Base-by-base conservation (phyloP, 2,888 invertebrate genomes). In the Eugnorisma glareosa region DNA sequence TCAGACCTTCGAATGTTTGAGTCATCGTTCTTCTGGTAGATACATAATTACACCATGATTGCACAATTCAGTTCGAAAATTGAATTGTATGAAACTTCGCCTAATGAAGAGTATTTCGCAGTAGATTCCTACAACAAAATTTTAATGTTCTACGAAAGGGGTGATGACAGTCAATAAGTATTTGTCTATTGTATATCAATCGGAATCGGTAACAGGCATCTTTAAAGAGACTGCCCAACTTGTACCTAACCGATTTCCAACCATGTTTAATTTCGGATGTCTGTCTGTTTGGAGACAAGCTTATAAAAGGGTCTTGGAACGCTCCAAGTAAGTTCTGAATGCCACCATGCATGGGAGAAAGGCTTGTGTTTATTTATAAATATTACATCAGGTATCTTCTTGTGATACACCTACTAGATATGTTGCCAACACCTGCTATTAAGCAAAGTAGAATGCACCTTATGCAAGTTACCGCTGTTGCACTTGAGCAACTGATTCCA, bases 351-450 rank as follows among this genome's bases (percentile, higher is more conserved):
- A 37, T 35, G 7, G 6, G 28, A 45, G 10, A 76, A 61, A 31
- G 13, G 8, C 18, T n/a, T 75, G 24, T 57, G 3, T 57, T 35
- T 28, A 15, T 35, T 15, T 28, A 15, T 43, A 13, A 54, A 24
- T 35, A 45, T 48, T 10, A 45, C 6, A 21, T 31, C 4, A 31
- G 18, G 59, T 28, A 28, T 13, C 4, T 31, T 31, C 40, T 18
- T 18, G 7, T 73, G 37, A 28, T 64, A 31, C 35, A 45, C 28
- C 1, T 35, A 43, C 8, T 35, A 66, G 10, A 66, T 7, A 13
- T 59, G 10, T 78, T 69, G 15, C 64, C 45, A 54, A 70, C 66
- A 54, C 45, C 43, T 35, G 80, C 28, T 57, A 81, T 79, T 57
- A 79, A 84, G 67, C 24, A 40, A 18, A 77, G 31, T 31, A 48